Percentiles rank a stretch among this genome's conserved stretches.
These are phyloP conservation scores for Perizoma affinitatum DNA, from an alignment of 2,888 invertebrate genomes.

Conservation along the genomic window DNA sequence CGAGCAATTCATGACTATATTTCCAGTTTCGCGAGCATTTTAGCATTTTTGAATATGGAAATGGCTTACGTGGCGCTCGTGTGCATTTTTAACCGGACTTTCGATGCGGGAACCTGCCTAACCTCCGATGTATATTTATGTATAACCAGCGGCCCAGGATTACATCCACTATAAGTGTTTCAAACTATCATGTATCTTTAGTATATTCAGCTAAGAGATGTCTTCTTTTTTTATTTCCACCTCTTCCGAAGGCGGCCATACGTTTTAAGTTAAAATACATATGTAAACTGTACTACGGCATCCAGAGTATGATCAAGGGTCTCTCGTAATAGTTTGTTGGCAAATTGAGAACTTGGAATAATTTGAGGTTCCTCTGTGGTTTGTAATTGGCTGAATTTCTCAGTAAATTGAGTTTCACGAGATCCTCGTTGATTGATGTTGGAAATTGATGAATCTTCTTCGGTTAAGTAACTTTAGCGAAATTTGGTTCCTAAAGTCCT, in stretches of 20 bases:
- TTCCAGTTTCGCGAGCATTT: constrained; percentile 14
- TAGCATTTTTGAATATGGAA: constrained; percentile 22
- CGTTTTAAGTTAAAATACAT: background rate
- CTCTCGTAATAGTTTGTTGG: constrained; percentile 30
- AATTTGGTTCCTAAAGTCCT: constrained; percentile 20
- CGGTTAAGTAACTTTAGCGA: constrained; percentile 24
- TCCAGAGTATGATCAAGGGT: constrained; percentile 35
- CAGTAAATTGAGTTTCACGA: constrained; percentile 41
- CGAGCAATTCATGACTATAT: constrained; percentile 17
- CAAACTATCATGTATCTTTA: background rate
- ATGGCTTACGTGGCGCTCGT: background rate
- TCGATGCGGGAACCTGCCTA: too few species aligned
- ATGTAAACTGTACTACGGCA: constrained; percentile 20
- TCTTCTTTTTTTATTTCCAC: background rate
- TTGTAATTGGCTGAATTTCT: constrained; percentile 41
- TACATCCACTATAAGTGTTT: too few species aligned
- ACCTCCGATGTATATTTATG: too few species aligned
- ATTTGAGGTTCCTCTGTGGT: constrained; percentile 38
- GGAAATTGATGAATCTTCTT: constrained; percentile 35
- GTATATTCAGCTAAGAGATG: background rate
- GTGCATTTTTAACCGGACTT: too few species aligned
- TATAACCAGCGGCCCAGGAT: too few species aligned
- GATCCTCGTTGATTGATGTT: constrained; percentile 40
- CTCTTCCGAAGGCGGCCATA: too few species aligned
- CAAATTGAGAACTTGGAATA: constrained; percentile 37